Evolutionary conservation across 2,113 vertebrate genomes (phyloP), one percentile per base, ranked within the genome.

Genomic region (Eclectus roratus): DNA sequence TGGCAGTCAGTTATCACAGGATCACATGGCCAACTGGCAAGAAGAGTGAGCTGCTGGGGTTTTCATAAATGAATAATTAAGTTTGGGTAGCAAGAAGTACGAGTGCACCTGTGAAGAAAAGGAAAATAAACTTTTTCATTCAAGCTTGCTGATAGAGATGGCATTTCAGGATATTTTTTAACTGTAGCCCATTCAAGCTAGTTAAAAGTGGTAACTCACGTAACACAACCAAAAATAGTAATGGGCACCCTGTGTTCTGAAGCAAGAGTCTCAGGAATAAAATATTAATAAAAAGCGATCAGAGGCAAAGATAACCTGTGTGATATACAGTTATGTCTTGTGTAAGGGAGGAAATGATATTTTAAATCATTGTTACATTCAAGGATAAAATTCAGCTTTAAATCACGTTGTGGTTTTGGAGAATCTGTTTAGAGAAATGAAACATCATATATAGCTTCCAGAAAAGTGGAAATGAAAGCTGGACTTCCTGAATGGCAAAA

Each of bases 81-180:
- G 25, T 66, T 86, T 11, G 13, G 88, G 49, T 63, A 89, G n/a
- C 31, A 89, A 85, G 9, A 70, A 70, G 20, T 85, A 29, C 55
- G 77, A 76, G 70, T 55, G 53, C 53, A 70, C 49, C 33, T 20
- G 1, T 29, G 60, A 94, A 70, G 53, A 88, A 88, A 87, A 91
- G 25, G 18, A 78, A 50, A 76, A 79, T 6, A 18, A 69, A 39
- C 5, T 33, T 46, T 20, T 28, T 35, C 70, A 49, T 69, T 43
- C 64, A 70, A 96, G 17, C 23, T 85, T 73, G 43, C 89, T 56
- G 64, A 71, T 8, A 4, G 31, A 76, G 44, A 55, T 58, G 70
- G 72, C 81, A 69, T 89, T 93, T 85, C 58, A 55, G 31, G 46
- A 56, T 79, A 68, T 72, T 89, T 94, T 93, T 88, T 50, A 93